A percentile compares a stretch with the other conserved stretches of the same genome.
Evolutionary conservation across 1,140 invertebrate genomes (phyloP).

Genomic region (Micrasema longulum): DNA sequence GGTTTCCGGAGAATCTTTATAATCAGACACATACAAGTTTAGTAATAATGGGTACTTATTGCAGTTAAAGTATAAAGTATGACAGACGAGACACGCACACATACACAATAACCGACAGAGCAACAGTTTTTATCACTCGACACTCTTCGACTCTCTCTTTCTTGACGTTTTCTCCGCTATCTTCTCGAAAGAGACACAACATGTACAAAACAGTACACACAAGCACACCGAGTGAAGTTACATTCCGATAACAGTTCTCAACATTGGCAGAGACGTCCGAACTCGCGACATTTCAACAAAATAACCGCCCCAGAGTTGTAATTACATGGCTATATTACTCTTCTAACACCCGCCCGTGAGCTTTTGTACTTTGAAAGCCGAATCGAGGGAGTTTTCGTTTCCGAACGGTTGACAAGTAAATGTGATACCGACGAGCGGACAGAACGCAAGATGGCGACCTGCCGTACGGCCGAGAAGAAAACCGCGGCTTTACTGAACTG

Average conservation of each 20-base stretch:
- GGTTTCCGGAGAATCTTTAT: background rate
- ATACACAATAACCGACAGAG: slow-evolving; percentile 19
- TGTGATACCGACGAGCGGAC: slow-evolving; percentile 20
- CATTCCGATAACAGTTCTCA: slow-evolving; percentile 41
- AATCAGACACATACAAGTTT: slow-evolving; percentile 1
- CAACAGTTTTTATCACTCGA: slow-evolving; percentile 44
- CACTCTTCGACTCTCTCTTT: slow-evolving; percentile 40
- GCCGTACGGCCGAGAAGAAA: slow-evolving; percentile 35
- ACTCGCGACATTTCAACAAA: slow-evolving; percentile 19
- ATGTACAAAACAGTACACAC: slow-evolving; percentile 19
- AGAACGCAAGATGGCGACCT: slow-evolving; percentile 37
- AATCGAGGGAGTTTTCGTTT: slow-evolving; percentile 8
- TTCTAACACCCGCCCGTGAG: background rate
- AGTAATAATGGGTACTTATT: slow-evolving; percentile 8
- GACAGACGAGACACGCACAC: slow-evolving; percentile 26
- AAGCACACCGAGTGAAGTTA: slow-evolving; percentile 23
- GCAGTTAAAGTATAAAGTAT: slow-evolving; percentile 1
- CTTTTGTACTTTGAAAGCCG: slow-evolving; percentile 1
- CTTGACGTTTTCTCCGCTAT: slow-evolving; percentile 40
- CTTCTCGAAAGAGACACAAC: slow-evolving; percentile 29
- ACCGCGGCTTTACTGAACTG: slow-evolving; percentile 38
- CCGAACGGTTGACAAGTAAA: slow-evolving; percentile 16
- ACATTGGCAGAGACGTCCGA: slow-evolving; percentile 28
- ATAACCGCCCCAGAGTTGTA: background rate
- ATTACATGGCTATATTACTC: background rate